phyloP scores from a whole-genome alignment of 2,113 vertebrate genomes.

The Aplodontia rufa region DNA sequence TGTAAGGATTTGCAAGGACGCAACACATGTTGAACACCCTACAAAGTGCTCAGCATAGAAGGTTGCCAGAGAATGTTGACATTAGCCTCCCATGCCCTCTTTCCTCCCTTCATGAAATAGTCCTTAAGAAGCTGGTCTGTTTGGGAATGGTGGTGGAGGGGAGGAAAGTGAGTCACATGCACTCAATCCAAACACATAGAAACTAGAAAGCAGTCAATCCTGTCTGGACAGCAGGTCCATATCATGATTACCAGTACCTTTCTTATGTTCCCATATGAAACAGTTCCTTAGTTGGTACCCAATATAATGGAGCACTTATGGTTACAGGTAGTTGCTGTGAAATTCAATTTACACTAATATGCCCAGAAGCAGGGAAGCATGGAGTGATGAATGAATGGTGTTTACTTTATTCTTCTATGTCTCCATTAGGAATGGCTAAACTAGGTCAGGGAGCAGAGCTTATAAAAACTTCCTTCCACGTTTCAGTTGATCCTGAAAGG shows the following conservation, averaged over 20 bases:
- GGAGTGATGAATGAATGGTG: neutral
- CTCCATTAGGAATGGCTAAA: slow-evolving; percentile 48
- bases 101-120: neutral
- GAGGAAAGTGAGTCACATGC: neutral
- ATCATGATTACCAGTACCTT: neutral
- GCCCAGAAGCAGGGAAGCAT: neutral
- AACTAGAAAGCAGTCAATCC: neutral
- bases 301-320: neutral
- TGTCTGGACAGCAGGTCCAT: neutral
- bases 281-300: slow-evolving; percentile 30
- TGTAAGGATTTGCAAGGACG: neutral
- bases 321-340: slow-evolving; percentile 36
- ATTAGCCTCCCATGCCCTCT: too few relatives aligned
- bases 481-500: slow-evolving; percentile 38
- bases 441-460: slow-evolving; percentile 22
- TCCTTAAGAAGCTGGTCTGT: neutral
- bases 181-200: neutral
- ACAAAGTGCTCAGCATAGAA: neutral
- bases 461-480: slow-evolving; percentile 16
- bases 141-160: neutral
- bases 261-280: neutral
- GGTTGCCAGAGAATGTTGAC: neutral
- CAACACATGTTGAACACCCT: neutral
- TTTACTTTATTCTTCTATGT: neutral
- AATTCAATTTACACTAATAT: slow-evolving; percentile 34